A percentile compares a stretch with the other conserved stretches of the same genome.
These are phyloP conservation scores for Cynopterus brachyotis DNA, from an alignment of 2,113 vertebrate species.

Conservation along the genomic window DNA sequence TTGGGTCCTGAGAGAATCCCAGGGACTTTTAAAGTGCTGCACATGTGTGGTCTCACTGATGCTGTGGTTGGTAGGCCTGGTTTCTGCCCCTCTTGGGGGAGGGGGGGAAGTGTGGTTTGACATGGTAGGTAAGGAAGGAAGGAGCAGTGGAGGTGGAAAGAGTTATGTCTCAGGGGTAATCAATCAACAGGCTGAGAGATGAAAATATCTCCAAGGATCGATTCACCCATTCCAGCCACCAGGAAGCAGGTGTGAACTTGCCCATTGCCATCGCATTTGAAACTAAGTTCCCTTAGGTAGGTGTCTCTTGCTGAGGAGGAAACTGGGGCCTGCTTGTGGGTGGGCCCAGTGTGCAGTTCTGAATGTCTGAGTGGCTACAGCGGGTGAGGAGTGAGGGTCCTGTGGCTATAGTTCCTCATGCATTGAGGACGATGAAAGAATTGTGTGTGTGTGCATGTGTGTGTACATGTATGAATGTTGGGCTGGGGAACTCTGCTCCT, in stretches of 20 bases:
- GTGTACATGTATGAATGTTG: no score
- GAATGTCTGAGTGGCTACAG: no score
- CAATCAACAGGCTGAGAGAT: background rate
- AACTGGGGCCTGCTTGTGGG: background rate
- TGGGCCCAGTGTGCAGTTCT: background rate
- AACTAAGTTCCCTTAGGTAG: background rate
- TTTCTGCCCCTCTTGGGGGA: background rate
- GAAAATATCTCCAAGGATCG: background rate
- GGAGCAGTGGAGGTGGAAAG: background rate
- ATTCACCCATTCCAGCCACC: background rate
- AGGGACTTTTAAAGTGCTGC: no score
- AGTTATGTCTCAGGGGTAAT: background rate
- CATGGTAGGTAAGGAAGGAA: background rate
- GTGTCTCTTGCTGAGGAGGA: background rate
- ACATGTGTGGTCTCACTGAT: background rate
- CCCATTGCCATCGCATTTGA: background rate
- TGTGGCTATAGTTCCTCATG: background rate
- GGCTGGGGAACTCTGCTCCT: background rate
- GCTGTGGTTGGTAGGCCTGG: background rate
- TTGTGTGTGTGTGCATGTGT: background rate
- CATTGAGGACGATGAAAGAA: background rate
- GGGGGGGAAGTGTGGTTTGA: background rate
- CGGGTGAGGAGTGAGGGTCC: background rate
- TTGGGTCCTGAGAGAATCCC: background rate
- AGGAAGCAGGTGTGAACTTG: background rate